A percentile compares a stretch with the other conserved stretches of the same genome.
Evolutionary conservation across 1,140 invertebrate species (phyloP).

Genomic region (Teleopsis dalmanni): DNA sequence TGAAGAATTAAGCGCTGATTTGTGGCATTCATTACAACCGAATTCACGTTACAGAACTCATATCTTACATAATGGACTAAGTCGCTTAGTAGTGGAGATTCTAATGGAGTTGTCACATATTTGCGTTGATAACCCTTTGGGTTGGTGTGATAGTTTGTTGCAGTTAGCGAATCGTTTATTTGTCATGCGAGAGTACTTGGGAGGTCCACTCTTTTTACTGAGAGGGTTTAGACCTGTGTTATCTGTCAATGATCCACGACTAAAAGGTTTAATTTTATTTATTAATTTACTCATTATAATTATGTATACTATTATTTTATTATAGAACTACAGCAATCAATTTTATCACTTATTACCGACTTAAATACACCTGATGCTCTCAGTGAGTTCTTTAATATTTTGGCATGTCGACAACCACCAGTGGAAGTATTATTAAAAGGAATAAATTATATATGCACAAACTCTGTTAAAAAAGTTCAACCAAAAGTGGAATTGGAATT

Average conservation of each 20-base stretch:
- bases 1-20: slow-evolving; percentile 15
- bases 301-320: background rate
- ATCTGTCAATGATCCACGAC: slow-evolving; percentile 25
- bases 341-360: slow-evolving; percentile 34
- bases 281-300: background rate
- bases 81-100: slow-evolving; percentile 37
- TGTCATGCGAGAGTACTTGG: slow-evolving; percentile 35
- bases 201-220: slow-evolving; percentile 34
- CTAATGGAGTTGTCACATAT: slow-evolving; percentile 32
- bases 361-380: slow-evolving; percentile 36
- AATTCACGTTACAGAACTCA: slow-evolving; percentile 34
- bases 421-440: slow-evolving; percentile 33
- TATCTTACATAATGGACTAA: slow-evolving; percentile 36
- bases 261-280: slow-evolving; percentile 19
- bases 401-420: slow-evolving; percentile 34
- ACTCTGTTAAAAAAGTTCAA: slow-evolving; percentile 21
- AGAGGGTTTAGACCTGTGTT: slow-evolving; percentile 33
- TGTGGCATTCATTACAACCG: slow-evolving; percentile 36
- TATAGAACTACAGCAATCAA: slow-evolving; percentile 35
- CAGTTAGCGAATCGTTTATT: slow-evolving; percentile 35
- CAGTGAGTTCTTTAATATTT: slow-evolving; percentile 28
- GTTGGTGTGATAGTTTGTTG: slow-evolving; percentile 35
- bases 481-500: slow-evolving; percentile 36
- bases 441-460: slow-evolving; percentile 30
- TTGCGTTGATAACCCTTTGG: slow-evolving; percentile 30